Base-by-base conservation (phyloP, 2,797 vertebrate genomes). In the Champsocephalus gunnari region DNA sequence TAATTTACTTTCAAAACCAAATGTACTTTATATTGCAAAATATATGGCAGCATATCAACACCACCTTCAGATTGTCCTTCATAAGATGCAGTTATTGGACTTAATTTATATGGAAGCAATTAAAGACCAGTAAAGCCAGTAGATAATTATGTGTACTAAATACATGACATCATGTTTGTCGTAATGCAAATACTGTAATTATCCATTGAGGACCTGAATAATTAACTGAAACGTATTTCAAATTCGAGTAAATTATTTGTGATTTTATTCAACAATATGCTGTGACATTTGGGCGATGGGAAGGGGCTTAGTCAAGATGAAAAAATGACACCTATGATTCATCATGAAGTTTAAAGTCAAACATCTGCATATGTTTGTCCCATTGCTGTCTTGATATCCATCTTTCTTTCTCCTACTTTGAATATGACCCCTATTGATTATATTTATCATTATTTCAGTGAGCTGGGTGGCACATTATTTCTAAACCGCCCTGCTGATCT, bases 371-470 rank as follows among this genome's bases (percentile, higher is more conserved):
- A 3, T 19, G 3, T 75, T 49, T 61, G 14, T 69, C 41, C 64
- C 38, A 50, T 11, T 32, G 12, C 5, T 45, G 9, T 60, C 32
- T 45, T n/a, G 1, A 17, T 48, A 7, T 44, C 3, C 34, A 1
- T 19, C 10, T 66, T 12, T 58, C 9, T 48, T 10, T 53, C 13
- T 10, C 1, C 2, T 13, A 44, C 59, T 72, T 17, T 28, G 19
- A 66, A 77, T 21, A 57, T 16, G 53, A 77, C 75, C 71, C 81
- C 75, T 75, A 76, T 73, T 75, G 73, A 34, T 72, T 41, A 24
- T 34, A 38, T 13, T 8, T 51, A 51, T 12, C 9, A 77, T 34
- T 58, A 54, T 66, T 24, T 66, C 28, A 53, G 24, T 57, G 24
- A 48, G 5, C 16, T 58, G 19, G 38, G 0, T 43, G 43, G 38